phyloP scores from a whole-genome alignment of 1,140 invertebrate species.

The Lordiphosa stackelbergi region DNA sequence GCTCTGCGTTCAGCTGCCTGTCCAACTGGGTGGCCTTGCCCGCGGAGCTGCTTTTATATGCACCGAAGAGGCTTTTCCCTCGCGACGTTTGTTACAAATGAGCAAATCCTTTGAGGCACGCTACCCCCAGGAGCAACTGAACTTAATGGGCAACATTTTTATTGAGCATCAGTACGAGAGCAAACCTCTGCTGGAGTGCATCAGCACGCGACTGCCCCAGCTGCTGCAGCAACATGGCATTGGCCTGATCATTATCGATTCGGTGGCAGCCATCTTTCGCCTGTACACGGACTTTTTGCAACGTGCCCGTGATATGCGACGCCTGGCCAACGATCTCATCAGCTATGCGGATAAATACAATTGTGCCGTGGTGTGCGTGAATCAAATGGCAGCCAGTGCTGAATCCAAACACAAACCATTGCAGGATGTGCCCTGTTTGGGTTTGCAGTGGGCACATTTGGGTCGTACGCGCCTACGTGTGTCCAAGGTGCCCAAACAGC shows the following conservation, averaged over 20 bases:
- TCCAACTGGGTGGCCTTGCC: slow-evolving; percentile 57
- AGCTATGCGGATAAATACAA: slow-evolving; percentile 79
- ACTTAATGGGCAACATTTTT: slow-evolving; percentile 65
- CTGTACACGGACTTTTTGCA: slow-evolving; percentile 79
- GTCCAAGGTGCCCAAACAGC: slow-evolving; percentile 71
- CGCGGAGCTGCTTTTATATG: slow-evolving; percentile 85
- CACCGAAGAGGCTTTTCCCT: slow-evolving; percentile 87
- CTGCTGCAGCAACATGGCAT: slow-evolving; percentile 79
- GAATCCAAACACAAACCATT: slow-evolving; percentile 20
- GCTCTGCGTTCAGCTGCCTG: slow-evolving; percentile 71
- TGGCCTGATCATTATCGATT: slow-evolving; percentile 85
- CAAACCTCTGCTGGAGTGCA: slow-evolving; percentile 78
- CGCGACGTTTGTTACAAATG: slow-evolving; percentile 81
- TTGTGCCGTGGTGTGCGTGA: slow-evolving; percentile 83
- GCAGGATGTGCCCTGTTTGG: slow-evolving; percentile 79
- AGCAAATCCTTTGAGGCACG: slow-evolving; percentile 52
- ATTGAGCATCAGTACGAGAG: slow-evolving; percentile 78
- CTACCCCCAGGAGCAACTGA: slow-evolving; percentile 49
- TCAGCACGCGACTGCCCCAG: slow-evolving; percentile 78
- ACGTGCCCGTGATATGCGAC: slow-evolving; percentile 80
- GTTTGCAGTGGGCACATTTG: slow-evolving; percentile 84
- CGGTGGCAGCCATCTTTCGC: slow-evolving; percentile 85
- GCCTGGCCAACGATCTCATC: slow-evolving; percentile 80
- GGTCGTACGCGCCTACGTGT: slow-evolving; percentile 82
- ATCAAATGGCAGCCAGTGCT: slow-evolving; percentile 82